Evolutionary conservation across 2,888 invertebrate genomes (phyloP), one percentile per base, ranked within the genome.

Genomic region (Patella pellucida): DNA sequence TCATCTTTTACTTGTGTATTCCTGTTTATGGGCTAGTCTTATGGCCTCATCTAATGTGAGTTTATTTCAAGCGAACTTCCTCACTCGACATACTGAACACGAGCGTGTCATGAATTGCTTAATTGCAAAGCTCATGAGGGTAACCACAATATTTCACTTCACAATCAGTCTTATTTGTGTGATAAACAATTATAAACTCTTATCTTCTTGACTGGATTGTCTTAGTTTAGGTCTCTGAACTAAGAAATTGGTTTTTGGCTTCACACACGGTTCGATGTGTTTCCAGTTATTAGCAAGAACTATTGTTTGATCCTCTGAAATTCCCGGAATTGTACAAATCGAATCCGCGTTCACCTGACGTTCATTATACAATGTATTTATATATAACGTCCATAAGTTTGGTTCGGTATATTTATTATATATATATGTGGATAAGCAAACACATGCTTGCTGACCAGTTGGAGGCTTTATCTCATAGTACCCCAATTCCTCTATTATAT

Each of bases 71-170:
- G 19, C 56, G 56, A n/a, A 56, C 19, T 19, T 19, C n/a, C 9
- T 56, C 7, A 56, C 19, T 56, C n/a, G 16, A 16, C 16, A 56
- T 56, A 56, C 56, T n/a, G 19, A 56, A 56, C 19, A 56, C n/a
- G 11, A 56, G 16, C 19, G 56, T 19, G 19, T 56, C 56, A 11
- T n/a, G 56, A 14, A 56, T 56, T 56, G 56, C 7, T 56, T 56
- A n/a, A n/a, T 56, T n/a, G 9, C 16, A 16, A 11, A 56, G 19
- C n/a, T 56, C 5, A n/a, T 56, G n/a, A n/a, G 56, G 56, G 16
- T n/a, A 56, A 56, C 56, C 56, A 56, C 56, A 56, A 56, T 56
- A n/a, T 56, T n/a, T n/a, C 19, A 56, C 56, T n/a, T n/a, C 19
- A 56, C 56, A n/a, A 19, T 56, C 19, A 56, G 16, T 56, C 56